phyloP scores from a whole-genome alignment of 2,888 invertebrate genomes.

The Drosophila meridiana region DNA sequence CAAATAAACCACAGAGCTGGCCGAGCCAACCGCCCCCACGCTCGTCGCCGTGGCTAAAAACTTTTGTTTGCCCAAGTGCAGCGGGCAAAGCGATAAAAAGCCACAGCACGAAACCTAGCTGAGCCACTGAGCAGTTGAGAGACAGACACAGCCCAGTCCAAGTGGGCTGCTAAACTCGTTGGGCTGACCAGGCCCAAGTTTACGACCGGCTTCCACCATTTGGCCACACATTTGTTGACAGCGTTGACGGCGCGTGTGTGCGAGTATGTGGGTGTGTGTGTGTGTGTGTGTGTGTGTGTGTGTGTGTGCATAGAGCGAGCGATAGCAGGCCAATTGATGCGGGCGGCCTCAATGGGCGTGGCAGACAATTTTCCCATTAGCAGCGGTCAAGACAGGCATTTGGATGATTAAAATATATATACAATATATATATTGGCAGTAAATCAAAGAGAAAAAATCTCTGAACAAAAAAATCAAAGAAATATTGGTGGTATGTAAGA shows the following conservation, averaged over 20 bases:
- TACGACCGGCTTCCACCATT: constrained; percentile 48
- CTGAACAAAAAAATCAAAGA: not conserved
- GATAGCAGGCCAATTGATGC: constrained; percentile 5
- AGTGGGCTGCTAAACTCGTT: constrained; percentile 31
- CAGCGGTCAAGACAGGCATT: constrained; percentile 26
- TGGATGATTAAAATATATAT: constrained; percentile 36
- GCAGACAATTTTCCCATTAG: constrained; percentile 62
- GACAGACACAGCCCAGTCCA: not conserved
- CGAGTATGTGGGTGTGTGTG: not conserved
- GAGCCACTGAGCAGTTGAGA: constrained; percentile 43
- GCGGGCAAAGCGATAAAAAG: constrained; percentile 66
- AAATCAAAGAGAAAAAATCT: not conserved
- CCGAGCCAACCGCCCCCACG: not conserved
- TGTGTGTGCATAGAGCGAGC: not conserved
- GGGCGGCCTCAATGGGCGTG: constrained; percentile 10
- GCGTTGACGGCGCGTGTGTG: not conserved
- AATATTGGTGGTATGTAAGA: not conserved
- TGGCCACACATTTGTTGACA: constrained; percentile 49
- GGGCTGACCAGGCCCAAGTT: constrained; percentile 61
- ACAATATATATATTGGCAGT: not conserved
- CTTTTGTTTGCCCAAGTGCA: constrained; percentile 79
- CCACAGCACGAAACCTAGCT: constrained; percentile 54
- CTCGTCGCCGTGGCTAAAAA: constrained; percentile 50
- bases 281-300: not conserved
- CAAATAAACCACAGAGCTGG: constrained; percentile 73